Evolutionary conservation across 2,113 vertebrate genomes (phyloP).

Genomic region (Mellivora capensis): DNA sequence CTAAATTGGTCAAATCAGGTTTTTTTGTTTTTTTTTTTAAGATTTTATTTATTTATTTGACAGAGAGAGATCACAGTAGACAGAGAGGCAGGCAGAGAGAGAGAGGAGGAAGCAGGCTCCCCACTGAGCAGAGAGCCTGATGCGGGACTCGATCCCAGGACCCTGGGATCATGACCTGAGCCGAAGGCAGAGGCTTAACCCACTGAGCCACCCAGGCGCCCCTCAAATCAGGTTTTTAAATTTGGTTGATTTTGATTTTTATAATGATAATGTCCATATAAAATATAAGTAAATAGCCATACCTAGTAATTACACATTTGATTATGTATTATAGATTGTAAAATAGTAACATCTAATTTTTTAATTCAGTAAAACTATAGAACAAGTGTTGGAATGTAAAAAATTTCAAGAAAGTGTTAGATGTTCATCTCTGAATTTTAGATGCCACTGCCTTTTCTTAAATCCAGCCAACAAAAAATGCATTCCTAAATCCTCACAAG

Average conservation of each 20-base stretch:
- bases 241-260: constrained; percentile 8
- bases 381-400: not conserved
- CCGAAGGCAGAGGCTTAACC: too few relatives aligned
- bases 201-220: too few relatives aligned
- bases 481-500: not conserved
- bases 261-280: not conserved
- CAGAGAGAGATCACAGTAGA: too few relatives aligned
- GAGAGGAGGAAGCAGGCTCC: too few relatives aligned
- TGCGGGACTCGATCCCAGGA: too few relatives aligned
- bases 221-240: constrained; percentile 9
- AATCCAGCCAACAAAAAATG: not conserved
- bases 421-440: constrained; percentile 32
- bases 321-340: not conserved
- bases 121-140: too few relatives aligned
- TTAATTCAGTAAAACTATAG: constrained; percentile 18
- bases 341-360: not conserved
- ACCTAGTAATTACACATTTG: not conserved
- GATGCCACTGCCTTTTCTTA: not conserved
- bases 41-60: too few relatives aligned
- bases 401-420: not conserved
- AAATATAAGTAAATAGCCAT: not conserved
- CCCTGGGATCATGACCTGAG: too few relatives aligned
- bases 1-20: not conserved
- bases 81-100: too few relatives aligned
- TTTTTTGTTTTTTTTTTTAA: too few relatives aligned